Evolutionary conservation across 2,888 invertebrate species (phyloP), one percentile per base, ranked within the genome.

Genomic region (Trichopoda pennipes): DNA sequence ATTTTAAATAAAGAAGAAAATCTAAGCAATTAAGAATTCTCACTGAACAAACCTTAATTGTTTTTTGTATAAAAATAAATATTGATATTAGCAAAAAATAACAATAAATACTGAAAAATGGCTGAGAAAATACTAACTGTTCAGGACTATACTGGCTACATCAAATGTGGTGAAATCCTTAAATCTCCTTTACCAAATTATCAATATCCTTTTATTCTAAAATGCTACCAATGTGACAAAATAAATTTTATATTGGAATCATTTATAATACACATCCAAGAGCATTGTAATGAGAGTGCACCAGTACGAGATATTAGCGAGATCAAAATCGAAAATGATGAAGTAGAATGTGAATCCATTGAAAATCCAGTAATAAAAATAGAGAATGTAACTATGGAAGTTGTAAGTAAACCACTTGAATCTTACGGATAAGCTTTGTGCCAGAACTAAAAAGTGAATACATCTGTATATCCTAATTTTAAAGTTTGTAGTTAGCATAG

Each of bases 121-220:
- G 61, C 42, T n/a, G 42, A 61, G 21, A 16, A 69, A 73, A 56
- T 74, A 32, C 47, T 60, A 9, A 66, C 47, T 55, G 17, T 76
- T 35, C 42, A 60, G 10, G 55, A 79, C 38, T 79, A 72, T 60
- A 16, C 17, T 32, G 56, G 56, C 19, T 82, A 79, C 28, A 79
- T 79, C 8, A 82, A 76, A 63, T 79, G 82, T 69, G 82, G 82
- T 35, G 82, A 82, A 75, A 63, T 82, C 1, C 61, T 82, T 12
- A 75, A 79, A 44, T 70, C 82, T n/a, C 82, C 82, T 16, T 55
- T 79, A 12, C 53, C 69, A 14, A 66, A 75, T 58, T 82, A 60
- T 60, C 42, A 79, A 61, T 28, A 75, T 63, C 56, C 47, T 28
- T 79, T 72, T 51, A 51, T 82, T 38, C 28, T 82, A 10, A 79